Base-by-base conservation (phyloP, 2,113 vertebrate genomes). In the Taurulus bubalis region DNA sequence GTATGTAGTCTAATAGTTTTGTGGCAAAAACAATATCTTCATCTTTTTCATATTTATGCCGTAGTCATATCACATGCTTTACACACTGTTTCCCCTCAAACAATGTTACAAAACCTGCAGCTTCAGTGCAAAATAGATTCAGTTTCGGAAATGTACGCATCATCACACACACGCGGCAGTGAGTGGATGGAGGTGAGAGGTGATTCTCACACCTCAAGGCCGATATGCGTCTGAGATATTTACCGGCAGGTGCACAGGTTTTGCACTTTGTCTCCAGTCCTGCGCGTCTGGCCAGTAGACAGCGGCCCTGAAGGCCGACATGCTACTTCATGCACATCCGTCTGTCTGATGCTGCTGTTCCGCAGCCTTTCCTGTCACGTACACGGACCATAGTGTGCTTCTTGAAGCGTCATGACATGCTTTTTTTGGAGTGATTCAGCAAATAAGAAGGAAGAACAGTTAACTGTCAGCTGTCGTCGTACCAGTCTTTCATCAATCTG, bases 61-160 rank as follows among this genome's bases (percentile, higher is more conserved):
- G 40, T 59, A 38, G 24, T 42, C 59, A 2, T 32, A 47, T 51
- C 45, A 58, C 12, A 51, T 70, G 63, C 16, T 65, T 56, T 60
- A 49, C 24, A 55, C 34, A 75, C 75, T 63, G 47, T 24, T 64
- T 20, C 59, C 71, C 32, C 30, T 63, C 74, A 78, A 45, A 10
- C 16, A 1, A 36, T 3, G 28, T 36, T 1, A 16, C 4, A 11
- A 55, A 10, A 12, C 6, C 8, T 53, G 45, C 58, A 9, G n/a
- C 22, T 71, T 79, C 38, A 76, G 77, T 90, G 80, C 74, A 87
- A 83, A 42, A 71, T 5, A 64, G 7, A 24, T 42, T 16, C 53
- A 63, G 24, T 49, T 71, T 9, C 51, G 20, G 26, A 75, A n/a
- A 34, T 20, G 9, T 38, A 42, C 10, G 32, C 6, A 15, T 59